Conservation (phyloP, 2,888 invertebrate species). For the Cotesia congregata region DNA sequence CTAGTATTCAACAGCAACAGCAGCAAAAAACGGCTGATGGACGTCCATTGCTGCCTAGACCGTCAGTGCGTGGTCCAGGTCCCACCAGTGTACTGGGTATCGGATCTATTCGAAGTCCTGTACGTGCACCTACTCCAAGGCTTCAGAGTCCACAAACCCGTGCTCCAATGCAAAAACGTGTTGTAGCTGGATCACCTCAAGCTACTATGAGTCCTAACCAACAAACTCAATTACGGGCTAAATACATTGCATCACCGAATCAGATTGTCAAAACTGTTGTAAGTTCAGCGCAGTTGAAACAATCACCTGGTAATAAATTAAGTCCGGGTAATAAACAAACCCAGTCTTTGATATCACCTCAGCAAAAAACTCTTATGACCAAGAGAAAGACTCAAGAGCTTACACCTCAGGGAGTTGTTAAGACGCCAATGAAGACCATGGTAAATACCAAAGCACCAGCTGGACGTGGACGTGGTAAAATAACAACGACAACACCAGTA, state of each 20-base stretch:
- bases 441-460: conserved; percentile 51
- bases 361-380: conserved; percentile 66
- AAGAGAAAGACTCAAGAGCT: conserved; percentile 67
- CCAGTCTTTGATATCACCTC: conserved; percentile 63
- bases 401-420: conserved; percentile 58
- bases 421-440: conserved; percentile 55
- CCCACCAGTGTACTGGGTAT: conserved; percentile 61
- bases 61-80: conserved; percentile 57
- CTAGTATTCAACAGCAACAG: conserved; percentile 48
- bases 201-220: conserved; percentile 51
- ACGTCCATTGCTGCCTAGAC: conserved; percentile 62
- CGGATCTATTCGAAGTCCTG: conserved; percentile 58
- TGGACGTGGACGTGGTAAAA: conserved; percentile 55
- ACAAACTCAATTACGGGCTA: conserved; percentile 58
- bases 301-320: conserved; percentile 51
- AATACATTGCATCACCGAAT: conserved; percentile 53
- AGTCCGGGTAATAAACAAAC: conserved; percentile 46
- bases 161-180: conserved; percentile 54
- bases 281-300: conserved; percentile 53
- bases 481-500: conserved; percentile 33
- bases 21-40: conserved; percentile 52
- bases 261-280: conserved; percentile 51
- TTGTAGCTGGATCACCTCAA: conserved; percentile 33
- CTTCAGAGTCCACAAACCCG: conserved; percentile 41
- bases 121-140: conserved; percentile 57